Percentiles rank a stretch among this genome's conserved stretches.
These are phyloP conservation scores for Labrus mixtus DNA, from an alignment of 2,113 vertebrate genomes.

Conservation along the genomic window DNA sequence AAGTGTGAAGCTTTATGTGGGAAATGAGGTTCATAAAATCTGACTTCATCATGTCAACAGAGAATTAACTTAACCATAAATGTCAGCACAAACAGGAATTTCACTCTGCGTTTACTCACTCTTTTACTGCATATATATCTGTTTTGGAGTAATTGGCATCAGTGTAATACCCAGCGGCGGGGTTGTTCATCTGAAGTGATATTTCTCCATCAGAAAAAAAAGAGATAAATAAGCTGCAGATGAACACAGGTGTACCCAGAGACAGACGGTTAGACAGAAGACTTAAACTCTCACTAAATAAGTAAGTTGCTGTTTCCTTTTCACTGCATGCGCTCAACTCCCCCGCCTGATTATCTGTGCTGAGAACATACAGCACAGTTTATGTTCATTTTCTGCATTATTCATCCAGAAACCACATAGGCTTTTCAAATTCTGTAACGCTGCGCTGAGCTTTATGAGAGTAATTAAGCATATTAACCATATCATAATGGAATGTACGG, in stretches of 20 bases:
- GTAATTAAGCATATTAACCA: slow-evolving; percentile 26
- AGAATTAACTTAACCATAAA: neutral
- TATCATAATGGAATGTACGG: slow-evolving; percentile 20
- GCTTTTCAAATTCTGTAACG: slow-evolving; percentile 23
- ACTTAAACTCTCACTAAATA: slow-evolving; percentile 62
- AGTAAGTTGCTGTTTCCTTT: slow-evolving; percentile 38
- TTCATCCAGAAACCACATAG: slow-evolving; percentile 15
- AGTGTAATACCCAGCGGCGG: slow-evolving; percentile 14
- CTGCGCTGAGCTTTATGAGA: slow-evolving; percentile 16
- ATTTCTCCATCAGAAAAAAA: slow-evolving; percentile 8
- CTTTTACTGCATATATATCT: neutral
- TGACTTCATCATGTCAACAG: neutral
- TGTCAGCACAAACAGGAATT: neutral
- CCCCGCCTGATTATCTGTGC: slow-evolving; percentile 52
- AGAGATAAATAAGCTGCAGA: slow-evolving; percentile 14
- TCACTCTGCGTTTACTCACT: neutral
- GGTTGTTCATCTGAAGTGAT: slow-evolving; percentile 15
- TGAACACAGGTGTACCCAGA: slow-evolving; percentile 38
- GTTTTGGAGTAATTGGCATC: slow-evolving; percentile 1
- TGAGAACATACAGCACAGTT: slow-evolving; percentile 42
- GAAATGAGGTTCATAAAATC: neutral
- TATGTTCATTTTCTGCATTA: slow-evolving; percentile 48
- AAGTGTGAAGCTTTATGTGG: neutral
- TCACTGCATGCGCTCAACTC: slow-evolving; percentile 29
- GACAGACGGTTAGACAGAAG: slow-evolving; percentile 23